Percentiles rank a stretch among this genome's conserved stretches.
These are phyloP conservation scores for Pseudonaja textilis DNA, from an alignment of 2,113 vertebrate species.

Conservation along the genomic window DNA sequence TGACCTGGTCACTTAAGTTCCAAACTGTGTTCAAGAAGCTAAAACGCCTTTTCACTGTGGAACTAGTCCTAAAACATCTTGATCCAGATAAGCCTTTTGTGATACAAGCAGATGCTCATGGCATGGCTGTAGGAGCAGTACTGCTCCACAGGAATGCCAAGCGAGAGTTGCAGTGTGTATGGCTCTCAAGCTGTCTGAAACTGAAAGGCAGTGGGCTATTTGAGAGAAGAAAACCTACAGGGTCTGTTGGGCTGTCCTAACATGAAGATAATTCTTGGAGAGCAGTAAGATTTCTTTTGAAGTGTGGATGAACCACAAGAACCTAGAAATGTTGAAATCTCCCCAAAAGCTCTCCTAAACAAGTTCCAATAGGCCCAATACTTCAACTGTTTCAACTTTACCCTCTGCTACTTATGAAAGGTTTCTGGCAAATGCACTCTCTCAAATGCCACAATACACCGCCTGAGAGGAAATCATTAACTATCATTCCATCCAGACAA, in stretches of 20 bases:
- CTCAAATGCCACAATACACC: not conserved
- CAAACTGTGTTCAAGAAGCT: not conserved
- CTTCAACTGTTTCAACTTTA: not conserved
- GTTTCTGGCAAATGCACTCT: not conserved
- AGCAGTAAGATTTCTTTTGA: not conserved
- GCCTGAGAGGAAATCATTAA: not conserved
- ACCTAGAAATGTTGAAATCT: not conserved
- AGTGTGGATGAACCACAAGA: not conserved
- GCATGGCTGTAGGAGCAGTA: not conserved
- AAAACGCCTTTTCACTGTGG: not conserved
- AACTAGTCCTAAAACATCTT: not conserved
- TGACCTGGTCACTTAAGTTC: not conserved
- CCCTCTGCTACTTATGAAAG: too few relatives aligned
- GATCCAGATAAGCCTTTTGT: not conserved
- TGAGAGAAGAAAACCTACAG: not conserved
- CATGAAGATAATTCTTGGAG: not conserved
- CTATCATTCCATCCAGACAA: not conserved
- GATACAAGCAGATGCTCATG: not conserved
- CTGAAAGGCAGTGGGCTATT: not conserved
- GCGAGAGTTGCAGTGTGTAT: not conserved
- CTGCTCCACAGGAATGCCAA: not conserved
- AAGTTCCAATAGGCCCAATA: not conserved
- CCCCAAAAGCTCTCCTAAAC: not conserved
- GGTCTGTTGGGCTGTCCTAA: not conserved
- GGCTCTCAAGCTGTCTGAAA: not conserved